Conservation (phyloP, 2,888 invertebrate species). For the Sericinus montela region DNA sequence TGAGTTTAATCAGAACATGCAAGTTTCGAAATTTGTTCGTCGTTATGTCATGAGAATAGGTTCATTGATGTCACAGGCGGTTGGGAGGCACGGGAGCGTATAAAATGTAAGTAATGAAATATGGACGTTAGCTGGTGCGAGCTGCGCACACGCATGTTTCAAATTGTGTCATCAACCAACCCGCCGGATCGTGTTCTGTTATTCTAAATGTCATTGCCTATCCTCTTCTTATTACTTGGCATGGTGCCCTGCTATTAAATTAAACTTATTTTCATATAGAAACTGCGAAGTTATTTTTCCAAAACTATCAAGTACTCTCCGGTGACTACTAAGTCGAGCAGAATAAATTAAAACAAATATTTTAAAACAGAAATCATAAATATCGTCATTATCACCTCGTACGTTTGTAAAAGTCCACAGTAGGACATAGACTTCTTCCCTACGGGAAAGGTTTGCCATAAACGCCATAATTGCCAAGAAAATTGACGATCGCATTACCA, state of each 20-base stretch:
- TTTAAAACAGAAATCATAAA: no score
- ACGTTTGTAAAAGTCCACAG: no score
- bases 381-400: no score
- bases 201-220: slow-evolving; percentile 56
- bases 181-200: slow-evolving; percentile 54
- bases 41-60: slow-evolving; percentile 14
- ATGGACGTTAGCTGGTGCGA: slow-evolving; percentile 34
- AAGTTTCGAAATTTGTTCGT: slow-evolving; percentile 9
- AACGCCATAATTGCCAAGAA: no score
- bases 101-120: slow-evolving; percentile 43
- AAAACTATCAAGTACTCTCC: no score
- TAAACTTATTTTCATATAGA: slow-evolving; percentile 36
- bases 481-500: no score
- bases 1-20: slow-evolving; percentile 3
- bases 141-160: slow-evolving; percentile 48
- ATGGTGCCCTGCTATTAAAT: slow-evolving; percentile 55
- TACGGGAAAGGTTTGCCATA: no score
- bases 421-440: no score
- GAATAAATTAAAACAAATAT: no score
- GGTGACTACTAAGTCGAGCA: no score
- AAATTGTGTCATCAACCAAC: slow-evolving; percentile 63
- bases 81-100: slow-evolving; percentile 35
- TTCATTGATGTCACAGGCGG: slow-evolving; percentile 19
- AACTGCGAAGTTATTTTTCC: not conserved
- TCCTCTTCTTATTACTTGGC: slow-evolving; percentile 62